A percentile compares a stretch with the other conserved stretches of the same genome.
These are phyloP conservation scores for Planococcus citri DNA, from an alignment of 1,140 invertebrate species.

Conservation along the genomic window DNA sequence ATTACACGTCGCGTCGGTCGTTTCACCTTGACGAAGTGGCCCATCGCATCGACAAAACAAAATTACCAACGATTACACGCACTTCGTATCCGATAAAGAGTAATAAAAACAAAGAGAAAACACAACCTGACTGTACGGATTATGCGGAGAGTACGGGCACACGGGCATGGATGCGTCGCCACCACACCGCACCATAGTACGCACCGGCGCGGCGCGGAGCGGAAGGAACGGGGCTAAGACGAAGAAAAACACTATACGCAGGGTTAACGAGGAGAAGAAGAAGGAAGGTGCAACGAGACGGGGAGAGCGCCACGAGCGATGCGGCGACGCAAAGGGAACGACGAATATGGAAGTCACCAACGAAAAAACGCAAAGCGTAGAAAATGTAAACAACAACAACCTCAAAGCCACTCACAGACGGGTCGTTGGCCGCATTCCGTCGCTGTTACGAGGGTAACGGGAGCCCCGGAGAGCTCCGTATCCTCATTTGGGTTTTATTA, in stretches of 20 bases:
- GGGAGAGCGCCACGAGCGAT: neutral
- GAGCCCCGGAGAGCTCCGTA: neutral
- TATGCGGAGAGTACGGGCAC: too few species aligned
- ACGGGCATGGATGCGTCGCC: too few species aligned
- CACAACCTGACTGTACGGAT: neutral
- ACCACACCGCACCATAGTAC: too few species aligned
- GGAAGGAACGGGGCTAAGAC: neutral
- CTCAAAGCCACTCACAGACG: constrained; percentile 1
- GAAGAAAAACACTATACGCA: neutral
- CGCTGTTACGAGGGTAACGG: neutral
- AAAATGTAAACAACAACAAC: constrained; percentile 7
- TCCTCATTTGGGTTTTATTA: neutral
- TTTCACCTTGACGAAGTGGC: neutral
- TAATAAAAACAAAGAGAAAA: neutral
- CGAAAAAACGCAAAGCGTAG: constrained; percentile 6
- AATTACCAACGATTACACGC: neutral
- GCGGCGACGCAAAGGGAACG: neutral
- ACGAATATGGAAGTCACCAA: constrained; percentile 2
- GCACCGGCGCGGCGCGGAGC: too few species aligned
- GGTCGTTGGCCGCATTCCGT: constrained; percentile 4
- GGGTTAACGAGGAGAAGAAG: neutral
- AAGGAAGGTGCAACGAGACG: too few species aligned
- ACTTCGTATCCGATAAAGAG: neutral
- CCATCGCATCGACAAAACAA: neutral
- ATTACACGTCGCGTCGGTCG: too few species aligned